phyloP scores from a whole-genome alignment of 2,888 invertebrate species.

The Polietes domitor region DNA sequence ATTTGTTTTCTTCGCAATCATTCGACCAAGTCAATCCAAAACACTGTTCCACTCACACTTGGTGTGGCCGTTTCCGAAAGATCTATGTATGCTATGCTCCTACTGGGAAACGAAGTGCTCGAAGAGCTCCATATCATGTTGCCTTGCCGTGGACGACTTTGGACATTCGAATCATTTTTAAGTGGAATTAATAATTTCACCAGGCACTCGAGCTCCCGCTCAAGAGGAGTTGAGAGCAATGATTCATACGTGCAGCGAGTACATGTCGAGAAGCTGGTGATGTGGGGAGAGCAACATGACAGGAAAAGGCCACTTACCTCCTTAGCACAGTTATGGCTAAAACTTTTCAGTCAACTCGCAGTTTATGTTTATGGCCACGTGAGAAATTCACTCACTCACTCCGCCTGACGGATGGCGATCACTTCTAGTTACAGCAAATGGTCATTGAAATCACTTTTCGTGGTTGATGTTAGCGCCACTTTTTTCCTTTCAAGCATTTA shows the following conservation, averaged over 20 bases:
- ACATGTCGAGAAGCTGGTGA: background rate
- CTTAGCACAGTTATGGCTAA: slow-evolving; percentile 45
- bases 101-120: no score
- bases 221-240: slow-evolving; percentile 60
- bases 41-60: background rate
- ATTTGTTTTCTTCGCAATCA: slow-evolving; percentile 44
- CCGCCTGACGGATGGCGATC: slow-evolving; percentile 48
- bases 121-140: no score
- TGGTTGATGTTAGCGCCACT: slow-evolving; percentile 61
- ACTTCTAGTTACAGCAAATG: slow-evolving; percentile 56
- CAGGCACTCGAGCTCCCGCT: slow-evolving; percentile 31
- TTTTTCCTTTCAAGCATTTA: slow-evolving; percentile 30
- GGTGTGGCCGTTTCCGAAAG: background rate
- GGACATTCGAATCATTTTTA: slow-evolving; percentile 50
- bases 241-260: slow-evolving; percentile 52
- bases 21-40: background rate
- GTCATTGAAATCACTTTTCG: slow-evolving; percentile 61
- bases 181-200: slow-evolving; percentile 69
- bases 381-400: slow-evolving; percentile 13
- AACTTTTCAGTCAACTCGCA: slow-evolving; percentile 1
- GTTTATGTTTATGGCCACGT: background rate
- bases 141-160: background rate
- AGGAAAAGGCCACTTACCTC: slow-evolving; percentile 71
- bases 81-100: no score
- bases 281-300: slow-evolving; percentile 57